Percentiles rank a stretch among this genome's conserved stretches.
phyloP scores from a whole-genome alignment of 2,113 vertebrate genomes.

The Leuciscus idus region DNA sequence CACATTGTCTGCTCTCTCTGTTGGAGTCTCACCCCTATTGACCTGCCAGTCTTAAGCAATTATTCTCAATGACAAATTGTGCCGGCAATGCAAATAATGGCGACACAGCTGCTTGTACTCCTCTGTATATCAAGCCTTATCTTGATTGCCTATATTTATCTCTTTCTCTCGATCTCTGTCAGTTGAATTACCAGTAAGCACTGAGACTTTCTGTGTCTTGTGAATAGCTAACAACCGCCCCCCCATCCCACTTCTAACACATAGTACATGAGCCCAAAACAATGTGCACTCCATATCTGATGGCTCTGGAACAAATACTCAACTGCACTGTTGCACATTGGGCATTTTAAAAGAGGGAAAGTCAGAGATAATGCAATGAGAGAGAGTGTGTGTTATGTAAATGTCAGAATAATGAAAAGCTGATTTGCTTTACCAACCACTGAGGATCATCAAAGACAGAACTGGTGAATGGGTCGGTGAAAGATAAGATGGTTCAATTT shows the following conservation, averaged over 20 bases:
- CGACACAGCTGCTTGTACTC: background rate
- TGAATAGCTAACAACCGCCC: conserved; percentile 1
- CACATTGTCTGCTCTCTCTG: conserved; percentile 7
- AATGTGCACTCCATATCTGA: background rate
- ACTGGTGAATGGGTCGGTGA: conserved; percentile 8
- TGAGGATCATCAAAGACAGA: conserved; percentile 29
- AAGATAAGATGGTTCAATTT: conserved; percentile 28
- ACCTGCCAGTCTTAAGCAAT: conserved; percentile 29
- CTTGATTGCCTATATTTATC: background rate
- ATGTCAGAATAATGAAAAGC: conserved; percentile 20
- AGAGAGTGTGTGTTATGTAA: background rate
- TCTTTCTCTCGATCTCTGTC: background rate
- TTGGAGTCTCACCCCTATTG: conserved; percentile 22
- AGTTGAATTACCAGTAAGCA: background rate
- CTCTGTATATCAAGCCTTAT: conserved; percentile 15
- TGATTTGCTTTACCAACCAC: conserved; percentile 14
- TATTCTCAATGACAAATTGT: conserved; percentile 37
- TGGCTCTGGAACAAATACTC: conserved; percentile 2
- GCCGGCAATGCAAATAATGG: conserved; percentile 4
- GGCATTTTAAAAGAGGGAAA: background rate
- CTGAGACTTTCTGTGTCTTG: background rate
- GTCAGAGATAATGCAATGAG: background rate
- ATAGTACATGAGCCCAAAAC: background rate
- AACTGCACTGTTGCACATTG: background rate
- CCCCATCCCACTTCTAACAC: background rate